These are phyloP conservation scores for Heliocidaris erythrogramma DNA, from an alignment of 35 echinoderm and acorn worm species.

Conservation along the genomic window DNA sequence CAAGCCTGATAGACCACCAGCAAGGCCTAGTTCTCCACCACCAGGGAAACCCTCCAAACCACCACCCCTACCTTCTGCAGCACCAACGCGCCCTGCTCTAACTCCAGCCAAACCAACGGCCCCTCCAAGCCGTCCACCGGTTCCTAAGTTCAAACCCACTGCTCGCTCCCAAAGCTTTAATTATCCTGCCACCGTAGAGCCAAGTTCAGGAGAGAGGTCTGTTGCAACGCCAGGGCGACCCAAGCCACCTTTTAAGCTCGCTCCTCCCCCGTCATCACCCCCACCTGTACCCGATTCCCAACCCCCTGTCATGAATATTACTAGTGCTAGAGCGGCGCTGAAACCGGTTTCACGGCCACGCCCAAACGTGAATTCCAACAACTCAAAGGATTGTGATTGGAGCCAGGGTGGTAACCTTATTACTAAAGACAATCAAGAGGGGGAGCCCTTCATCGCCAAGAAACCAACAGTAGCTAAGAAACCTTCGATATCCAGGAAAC, in stretches of 20 bases:
- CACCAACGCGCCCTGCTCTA: not conserved
- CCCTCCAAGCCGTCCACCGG: slow-evolving; percentile 20
- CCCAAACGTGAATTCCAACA: slow-evolving; percentile 42
- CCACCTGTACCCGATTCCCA: not conserved
- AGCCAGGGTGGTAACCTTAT: not conserved
- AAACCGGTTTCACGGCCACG: slow-evolving; percentile 29
- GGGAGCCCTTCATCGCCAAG: slow-evolving; percentile 28
- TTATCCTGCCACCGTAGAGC: not conserved
- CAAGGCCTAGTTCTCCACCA: slow-evolving; percentile 22
- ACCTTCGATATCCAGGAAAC: slow-evolving; percentile 21
- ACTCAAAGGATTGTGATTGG: slow-evolving; percentile 34
- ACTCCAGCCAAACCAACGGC: not conserved
- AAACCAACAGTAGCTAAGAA: slow-evolving; percentile 42
- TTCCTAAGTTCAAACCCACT: slow-evolving; percentile 32
- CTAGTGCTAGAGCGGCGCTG: not conserved
- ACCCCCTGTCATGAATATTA: not conserved
- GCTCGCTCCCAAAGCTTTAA: slow-evolving; percentile 24
- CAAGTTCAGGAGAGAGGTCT: not conserved
- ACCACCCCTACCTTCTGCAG: not conserved
- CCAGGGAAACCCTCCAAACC: not conserved
- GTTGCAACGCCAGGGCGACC: not conserved
- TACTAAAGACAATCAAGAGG: slow-evolving; percentile 24
- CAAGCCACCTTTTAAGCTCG: slow-evolving; percentile 24
- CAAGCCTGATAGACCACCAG: slow-evolving; percentile 1
- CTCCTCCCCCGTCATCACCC: not conserved